A percentile compares a stretch with the other conserved stretches of the same genome.
These are phyloP conservation scores for Drosophila setifemur DNA, from an alignment of 1,140 invertebrate genomes.

Conservation along the genomic window DNA sequence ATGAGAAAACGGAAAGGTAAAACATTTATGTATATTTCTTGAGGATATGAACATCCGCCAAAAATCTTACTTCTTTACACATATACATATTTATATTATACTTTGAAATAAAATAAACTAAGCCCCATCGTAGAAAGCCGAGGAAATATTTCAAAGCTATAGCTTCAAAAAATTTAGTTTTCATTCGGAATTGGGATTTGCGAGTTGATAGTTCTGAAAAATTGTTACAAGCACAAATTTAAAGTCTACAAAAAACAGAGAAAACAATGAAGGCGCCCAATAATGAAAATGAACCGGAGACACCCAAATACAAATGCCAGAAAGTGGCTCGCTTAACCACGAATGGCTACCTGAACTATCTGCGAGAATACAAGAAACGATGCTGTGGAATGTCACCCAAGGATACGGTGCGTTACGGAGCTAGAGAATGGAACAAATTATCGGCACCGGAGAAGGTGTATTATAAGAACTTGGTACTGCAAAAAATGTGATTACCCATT, in stretches of 20 bases:
- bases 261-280: background rate
- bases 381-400: background rate
- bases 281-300: background rate
- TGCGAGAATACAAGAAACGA: background rate
- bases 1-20: no score
- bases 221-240: background rate
- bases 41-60: no score
- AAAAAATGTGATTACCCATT: no score
- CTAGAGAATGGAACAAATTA: background rate
- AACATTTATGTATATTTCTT: no score
- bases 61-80: no score
- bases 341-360: background rate
- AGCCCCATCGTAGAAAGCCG: no score
- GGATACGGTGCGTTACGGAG: background rate
- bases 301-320: background rate
- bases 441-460: background rate
- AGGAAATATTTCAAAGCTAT: background rate
- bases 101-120: no score
- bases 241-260: background rate
- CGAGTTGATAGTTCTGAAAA: background rate
- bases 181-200: background rate
- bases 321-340: background rate
- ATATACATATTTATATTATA: no score
- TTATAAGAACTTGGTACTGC: no score
- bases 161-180: background rate